Conservation (phyloP, 2,888 invertebrate genomes). For the Epiperipatus broadwayi region DNA sequence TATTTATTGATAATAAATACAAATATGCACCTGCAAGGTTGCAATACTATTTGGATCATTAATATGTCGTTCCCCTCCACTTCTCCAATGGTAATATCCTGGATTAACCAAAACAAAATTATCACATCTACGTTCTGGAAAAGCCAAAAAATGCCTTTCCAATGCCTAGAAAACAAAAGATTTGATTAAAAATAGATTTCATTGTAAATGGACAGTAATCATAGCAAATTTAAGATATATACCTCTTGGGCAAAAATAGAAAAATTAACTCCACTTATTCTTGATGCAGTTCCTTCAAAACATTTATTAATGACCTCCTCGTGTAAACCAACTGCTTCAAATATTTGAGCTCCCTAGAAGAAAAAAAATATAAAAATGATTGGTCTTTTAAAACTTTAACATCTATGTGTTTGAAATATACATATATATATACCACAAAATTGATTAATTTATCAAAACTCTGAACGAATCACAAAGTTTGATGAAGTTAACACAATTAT, state of each 20-base stretch:
- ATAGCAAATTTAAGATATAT: constrained; percentile 17
- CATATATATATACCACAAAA: no score
- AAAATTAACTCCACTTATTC: constrained; percentile 73
- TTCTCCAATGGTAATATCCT: constrained; percentile 88
- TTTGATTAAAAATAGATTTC: neutral
- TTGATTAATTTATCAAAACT: no score
- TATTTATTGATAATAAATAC: neutral
- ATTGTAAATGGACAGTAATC: constrained; percentile 13
- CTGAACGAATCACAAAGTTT: no score
- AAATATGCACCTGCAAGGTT: constrained; percentile 42
- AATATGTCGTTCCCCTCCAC: constrained; percentile 90
- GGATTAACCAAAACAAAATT: constrained; percentile 60
- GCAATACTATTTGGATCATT: constrained; percentile 75
- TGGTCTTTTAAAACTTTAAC: no score
- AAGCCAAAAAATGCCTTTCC: constrained; percentile 53
- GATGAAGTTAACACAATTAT: no score
- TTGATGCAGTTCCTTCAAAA: constrained; percentile 51
- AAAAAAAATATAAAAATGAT: constrained; percentile 24
- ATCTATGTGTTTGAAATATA: no score
- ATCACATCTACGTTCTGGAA: constrained; percentile 42
- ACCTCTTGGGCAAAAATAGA: constrained; percentile 68
- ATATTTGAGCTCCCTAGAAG: constrained; percentile 98
- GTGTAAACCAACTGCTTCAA: constrained; percentile 88
- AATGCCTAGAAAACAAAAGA: no score
- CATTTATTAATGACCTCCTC: constrained; percentile 83